Percentiles rank a stretch among this genome's conserved stretches.
These are phyloP conservation scores for Podilymbus podiceps DNA, from an alignment of 2,113 vertebrate species.

Conservation along the genomic window DNA sequence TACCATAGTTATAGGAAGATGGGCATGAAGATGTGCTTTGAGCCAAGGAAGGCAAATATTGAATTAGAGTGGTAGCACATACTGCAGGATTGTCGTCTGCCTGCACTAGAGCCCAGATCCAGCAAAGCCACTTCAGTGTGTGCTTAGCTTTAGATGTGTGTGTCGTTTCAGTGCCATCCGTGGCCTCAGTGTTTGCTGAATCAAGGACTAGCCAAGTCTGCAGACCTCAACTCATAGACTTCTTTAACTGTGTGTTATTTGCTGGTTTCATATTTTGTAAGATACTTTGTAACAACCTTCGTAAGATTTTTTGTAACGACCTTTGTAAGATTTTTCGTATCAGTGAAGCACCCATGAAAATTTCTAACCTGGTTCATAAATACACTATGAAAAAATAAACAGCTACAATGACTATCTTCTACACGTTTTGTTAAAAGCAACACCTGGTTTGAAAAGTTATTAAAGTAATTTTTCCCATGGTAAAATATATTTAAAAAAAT, in stretches of 20 bases:
- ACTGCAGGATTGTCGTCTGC: constrained; percentile 15
- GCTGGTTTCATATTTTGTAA: constrained; percentile 39
- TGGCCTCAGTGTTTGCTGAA: constrained; percentile 42
- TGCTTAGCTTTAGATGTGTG: constrained; percentile 4
- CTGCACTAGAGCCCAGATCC: constrained; percentile 11
- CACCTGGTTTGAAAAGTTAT: constrained; percentile 60
- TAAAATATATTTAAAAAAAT: constrained; percentile 77
- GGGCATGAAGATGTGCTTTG: constrained; percentile 60
- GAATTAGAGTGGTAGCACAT: neutral
- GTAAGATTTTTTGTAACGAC: constrained; percentile 2
- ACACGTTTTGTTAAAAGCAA: constrained; percentile 50
- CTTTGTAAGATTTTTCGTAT: neutral
- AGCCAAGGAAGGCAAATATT: constrained; percentile 54
- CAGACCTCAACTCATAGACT: neutral
- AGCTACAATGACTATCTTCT: constrained; percentile 50
- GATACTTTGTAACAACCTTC: neutral
- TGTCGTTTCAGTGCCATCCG: neutral
- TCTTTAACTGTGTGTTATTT: constrained; percentile 21
- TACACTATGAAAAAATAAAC: constrained; percentile 65
- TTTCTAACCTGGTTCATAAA: constrained; percentile 64
- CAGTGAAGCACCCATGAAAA: constrained; percentile 62
- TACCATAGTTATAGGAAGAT: constrained; percentile 51
- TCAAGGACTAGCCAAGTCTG: constrained; percentile 15
- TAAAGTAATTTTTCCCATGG: constrained; percentile 63
- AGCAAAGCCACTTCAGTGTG: constrained; percentile 40